Evolutionary conservation across 92 coral and sea anemone genomes (phyloP).

Genomic region (Parazoanthus atlanticus): DNA sequence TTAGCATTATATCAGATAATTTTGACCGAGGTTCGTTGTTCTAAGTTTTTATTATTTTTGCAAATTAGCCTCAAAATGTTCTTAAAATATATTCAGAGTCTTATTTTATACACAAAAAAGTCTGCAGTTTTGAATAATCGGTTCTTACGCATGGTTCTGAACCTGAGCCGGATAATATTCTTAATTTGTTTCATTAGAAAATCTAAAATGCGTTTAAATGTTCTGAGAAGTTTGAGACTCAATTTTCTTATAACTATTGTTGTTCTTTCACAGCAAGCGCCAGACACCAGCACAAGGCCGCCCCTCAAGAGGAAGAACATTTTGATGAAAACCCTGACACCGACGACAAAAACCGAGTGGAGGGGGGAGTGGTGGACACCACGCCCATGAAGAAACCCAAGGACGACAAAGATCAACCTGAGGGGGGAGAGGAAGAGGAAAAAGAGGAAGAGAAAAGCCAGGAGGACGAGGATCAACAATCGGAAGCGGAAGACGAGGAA

Average conservation of each 20-base stretch:
- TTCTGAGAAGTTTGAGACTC: background rate
- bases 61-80: background rate
- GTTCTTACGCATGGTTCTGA: background rate
- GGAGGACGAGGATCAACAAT: background rate
- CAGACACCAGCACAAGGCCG: background rate
- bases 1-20: background rate
- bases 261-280: slow-evolving; percentile 2
- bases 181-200: too few species aligned
- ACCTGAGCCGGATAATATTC: background rate
- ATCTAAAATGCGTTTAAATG: too few species aligned
- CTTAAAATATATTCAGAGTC: too few species aligned
- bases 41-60: background rate
- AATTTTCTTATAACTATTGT: background rate
- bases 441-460: background rate
- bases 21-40: background rate
- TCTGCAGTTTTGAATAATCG: background rate
- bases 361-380: slow-evolving; percentile 26
- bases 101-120: too few species aligned
- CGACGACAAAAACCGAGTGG: slow-evolving; percentile 24
- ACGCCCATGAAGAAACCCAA: slow-evolving; percentile 14
- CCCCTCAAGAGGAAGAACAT: background rate
- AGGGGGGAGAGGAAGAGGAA: slow-evolving; percentile 3
- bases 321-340: slow-evolving; percentile 16
- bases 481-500: background rate
- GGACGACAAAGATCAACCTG: slow-evolving; percentile 7